A percentile compares a stretch with the other conserved stretches of the same genome.
Conservation (phyloP, 2,113 vertebrate genomes). For the Dolichotis patagonum region DNA sequence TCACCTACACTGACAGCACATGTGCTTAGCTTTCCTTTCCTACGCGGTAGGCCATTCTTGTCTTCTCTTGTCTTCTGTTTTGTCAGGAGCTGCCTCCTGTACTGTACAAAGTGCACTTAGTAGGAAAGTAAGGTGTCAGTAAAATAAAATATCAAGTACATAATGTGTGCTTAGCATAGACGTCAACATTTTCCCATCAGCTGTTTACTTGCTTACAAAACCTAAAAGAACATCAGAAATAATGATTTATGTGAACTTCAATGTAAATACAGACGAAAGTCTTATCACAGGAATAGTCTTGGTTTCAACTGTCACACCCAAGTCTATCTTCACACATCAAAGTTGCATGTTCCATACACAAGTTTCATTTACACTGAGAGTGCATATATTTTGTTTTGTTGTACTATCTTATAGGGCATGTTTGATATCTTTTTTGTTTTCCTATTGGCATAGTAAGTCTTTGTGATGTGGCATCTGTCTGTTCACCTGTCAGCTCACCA, state of each 20-base stretch:
- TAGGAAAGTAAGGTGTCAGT: not conserved
- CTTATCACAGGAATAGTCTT: not conserved
- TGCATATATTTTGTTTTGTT: not conserved
- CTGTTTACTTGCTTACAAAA: not conserved
- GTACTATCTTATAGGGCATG: not conserved
- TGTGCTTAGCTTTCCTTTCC: too few species aligned
- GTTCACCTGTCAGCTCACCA: not conserved
- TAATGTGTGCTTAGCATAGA: not conserved
- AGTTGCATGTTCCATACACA: not conserved
- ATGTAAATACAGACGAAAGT: not conserved
- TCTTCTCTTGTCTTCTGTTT: not conserved
- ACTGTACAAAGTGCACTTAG: not conserved
- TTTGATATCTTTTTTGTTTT: not conserved
- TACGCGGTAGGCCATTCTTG: not conserved
- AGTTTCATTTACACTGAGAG: too few species aligned
- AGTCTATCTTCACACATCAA: not conserved
- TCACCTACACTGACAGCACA: not conserved
- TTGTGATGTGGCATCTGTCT: not conserved
- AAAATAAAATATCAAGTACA: too few species aligned
- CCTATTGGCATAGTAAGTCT: not conserved
- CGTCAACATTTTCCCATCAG: not conserved
- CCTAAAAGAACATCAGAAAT: not conserved
- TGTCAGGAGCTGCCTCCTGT: not conserved
- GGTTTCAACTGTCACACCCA: not conserved
- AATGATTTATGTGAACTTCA: not conserved